These are phyloP conservation scores for Gallinago nigripennis DNA, from an alignment of 2,797 vertebrate species.

Conservation along the genomic window DNA sequence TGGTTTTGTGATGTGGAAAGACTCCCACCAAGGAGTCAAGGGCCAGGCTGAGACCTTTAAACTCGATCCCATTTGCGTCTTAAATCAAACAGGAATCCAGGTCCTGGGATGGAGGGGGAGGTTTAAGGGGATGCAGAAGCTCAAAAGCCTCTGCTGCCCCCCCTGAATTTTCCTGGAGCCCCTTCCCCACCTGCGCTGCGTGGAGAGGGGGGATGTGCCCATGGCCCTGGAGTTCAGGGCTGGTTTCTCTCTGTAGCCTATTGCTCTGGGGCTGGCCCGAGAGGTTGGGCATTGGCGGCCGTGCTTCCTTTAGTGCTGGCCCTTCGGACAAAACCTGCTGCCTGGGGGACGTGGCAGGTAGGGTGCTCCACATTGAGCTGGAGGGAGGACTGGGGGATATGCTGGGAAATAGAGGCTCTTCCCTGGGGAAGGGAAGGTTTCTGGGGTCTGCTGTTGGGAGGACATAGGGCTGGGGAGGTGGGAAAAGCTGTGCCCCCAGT, in stretches of 20 bases:
- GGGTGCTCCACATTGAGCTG: background rate
- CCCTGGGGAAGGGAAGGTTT: background rate
- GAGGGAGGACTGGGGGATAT: background rate
- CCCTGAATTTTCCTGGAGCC: background rate
- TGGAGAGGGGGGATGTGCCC: background rate
- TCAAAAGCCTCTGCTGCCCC: background rate
- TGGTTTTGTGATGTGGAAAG: constrained; percentile 71
- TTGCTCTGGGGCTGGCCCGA: background rate
- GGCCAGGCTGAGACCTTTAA: constrained; percentile 70
- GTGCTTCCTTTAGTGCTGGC: background rate
- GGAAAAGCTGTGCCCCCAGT: background rate
- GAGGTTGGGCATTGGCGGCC: background rate
- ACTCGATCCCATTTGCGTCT: constrained; percentile 48
- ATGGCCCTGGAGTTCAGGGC: background rate
- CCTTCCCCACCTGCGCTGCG: background rate
- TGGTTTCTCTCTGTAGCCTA: background rate
- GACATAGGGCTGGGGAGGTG: background rate
- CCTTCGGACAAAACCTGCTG: background rate
- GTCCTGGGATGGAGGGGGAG: constrained; percentile 19
- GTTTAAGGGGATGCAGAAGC: background rate
- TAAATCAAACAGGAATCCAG: constrained; percentile 54
- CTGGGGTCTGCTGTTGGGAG: background rate
- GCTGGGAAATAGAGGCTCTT: background rate
- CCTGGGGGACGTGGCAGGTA: background rate
- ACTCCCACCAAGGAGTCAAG: constrained; percentile 72